Conservation (phyloP, 30 jellyfish, hydroid and myxozoan species). For the Aurelia aurita region DNA sequence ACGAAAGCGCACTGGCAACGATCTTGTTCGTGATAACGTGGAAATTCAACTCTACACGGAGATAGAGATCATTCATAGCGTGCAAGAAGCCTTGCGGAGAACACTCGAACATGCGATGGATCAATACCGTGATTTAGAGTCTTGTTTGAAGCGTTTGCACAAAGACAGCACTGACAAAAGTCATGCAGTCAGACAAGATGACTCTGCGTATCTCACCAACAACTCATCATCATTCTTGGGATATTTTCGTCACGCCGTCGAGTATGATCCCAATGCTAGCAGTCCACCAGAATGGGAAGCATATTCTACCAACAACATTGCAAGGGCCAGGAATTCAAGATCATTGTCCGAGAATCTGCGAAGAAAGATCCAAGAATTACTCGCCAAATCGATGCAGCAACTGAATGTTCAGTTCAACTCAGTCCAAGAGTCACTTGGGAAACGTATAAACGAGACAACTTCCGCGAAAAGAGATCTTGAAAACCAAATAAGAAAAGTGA, state of each 20-base stretch:
- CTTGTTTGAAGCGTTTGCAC: slow-evolving; percentile 68
- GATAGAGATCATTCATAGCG: slow-evolving; percentile 63
- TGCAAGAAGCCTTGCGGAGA: slow-evolving; percentile 69
- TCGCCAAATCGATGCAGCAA: slow-evolving; percentile 71
- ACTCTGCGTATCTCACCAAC: slow-evolving; percentile 62
- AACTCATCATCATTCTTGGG: slow-evolving; percentile 67
- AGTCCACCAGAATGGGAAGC: slow-evolving; percentile 82
- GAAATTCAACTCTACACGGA: slow-evolving; percentile 64
- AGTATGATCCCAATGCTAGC: slow-evolving; percentile 63
- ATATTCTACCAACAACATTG: slow-evolving; percentile 64
- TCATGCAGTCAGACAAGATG: slow-evolving; percentile 73
- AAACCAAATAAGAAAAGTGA: slow-evolving; percentile 60
- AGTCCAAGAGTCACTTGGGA: slow-evolving; percentile 54
- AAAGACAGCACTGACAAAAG: slow-evolving; percentile 71
- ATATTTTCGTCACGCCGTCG: slow-evolving; percentile 64
- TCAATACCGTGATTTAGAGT: slow-evolving; percentile 70
- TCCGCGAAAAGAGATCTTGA: slow-evolving; percentile 68
- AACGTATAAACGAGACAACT: slow-evolving; percentile 61
- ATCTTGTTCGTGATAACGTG: slow-evolving; percentile 56
- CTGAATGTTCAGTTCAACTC: slow-evolving; percentile 41
- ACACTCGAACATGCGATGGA: slow-evolving; percentile 79
- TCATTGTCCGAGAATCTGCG: slow-evolving; percentile 67
- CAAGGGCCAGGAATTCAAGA: slow-evolving; percentile 68
- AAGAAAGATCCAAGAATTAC: slow-evolving; percentile 63
- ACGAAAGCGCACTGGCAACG: slow-evolving; percentile 73